A percentile compares a stretch with the other conserved stretches of the same genome.
Evolutionary conservation across 1,140 invertebrate species (phyloP).

Genomic region (Microplitis mediator): DNA sequence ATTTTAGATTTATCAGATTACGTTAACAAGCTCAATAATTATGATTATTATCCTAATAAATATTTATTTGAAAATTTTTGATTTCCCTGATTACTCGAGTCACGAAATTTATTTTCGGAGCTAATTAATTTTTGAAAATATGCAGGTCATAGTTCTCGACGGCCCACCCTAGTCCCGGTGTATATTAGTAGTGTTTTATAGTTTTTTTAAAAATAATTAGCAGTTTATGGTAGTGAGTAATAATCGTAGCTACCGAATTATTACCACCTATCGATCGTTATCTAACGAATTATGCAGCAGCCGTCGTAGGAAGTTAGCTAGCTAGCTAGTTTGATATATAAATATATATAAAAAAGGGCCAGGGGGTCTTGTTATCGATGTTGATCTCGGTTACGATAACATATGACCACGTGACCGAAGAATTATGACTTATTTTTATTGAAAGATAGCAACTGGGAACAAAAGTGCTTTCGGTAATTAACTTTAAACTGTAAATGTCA

Average conservation of each 20-base stretch:
- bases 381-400: slow-evolving; percentile 23
- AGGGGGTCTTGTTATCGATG: slow-evolving; percentile 33
- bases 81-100: background rate
- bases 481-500: background rate
- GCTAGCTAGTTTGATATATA: background rate
- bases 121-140: background rate
- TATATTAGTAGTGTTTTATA: background rate
- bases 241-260: slow-evolving; percentile 16
- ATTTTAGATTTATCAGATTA: no score
- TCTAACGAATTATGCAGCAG: slow-evolving; percentile 37
- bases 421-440: slow-evolving; percentile 45
- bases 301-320: slow-evolving; percentile 21
- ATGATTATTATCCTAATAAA: no score
- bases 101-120: background rate
- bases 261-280: slow-evolving; percentile 28
- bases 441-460: slow-evolving; percentile 28
- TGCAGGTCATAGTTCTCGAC: background rate
- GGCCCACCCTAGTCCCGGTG: background rate
- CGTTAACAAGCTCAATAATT: no score
- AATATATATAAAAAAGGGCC: slow-evolving; percentile 12
- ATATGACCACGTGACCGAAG: slow-evolving; percentile 41
- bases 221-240: no score
- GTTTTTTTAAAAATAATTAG: background rate
- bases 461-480: slow-evolving; percentile 31
- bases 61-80: no score